Evolutionary conservation across 2,113 vertebrate genomes (phyloP).

Genomic region (Zosterops hypoxanthus): DNA sequence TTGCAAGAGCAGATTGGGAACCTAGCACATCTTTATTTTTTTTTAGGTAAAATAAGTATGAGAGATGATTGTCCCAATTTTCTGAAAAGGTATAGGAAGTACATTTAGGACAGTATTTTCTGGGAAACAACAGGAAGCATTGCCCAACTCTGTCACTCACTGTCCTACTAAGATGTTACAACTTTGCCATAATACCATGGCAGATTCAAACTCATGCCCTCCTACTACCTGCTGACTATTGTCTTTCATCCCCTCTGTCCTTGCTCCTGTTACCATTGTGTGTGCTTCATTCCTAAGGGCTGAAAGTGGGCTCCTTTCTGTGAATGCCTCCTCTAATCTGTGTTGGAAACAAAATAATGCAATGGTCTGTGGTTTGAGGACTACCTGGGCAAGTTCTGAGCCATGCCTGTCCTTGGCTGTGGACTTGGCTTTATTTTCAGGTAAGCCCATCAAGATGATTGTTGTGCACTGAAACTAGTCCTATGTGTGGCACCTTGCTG

Average conservation of each 20-base stretch:
- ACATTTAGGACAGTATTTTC: background rate
- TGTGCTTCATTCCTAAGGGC: background rate
- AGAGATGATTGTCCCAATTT: background rate
- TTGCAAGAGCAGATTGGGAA: background rate
- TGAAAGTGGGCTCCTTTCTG: background rate
- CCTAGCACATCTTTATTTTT: background rate
- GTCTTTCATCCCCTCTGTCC: background rate
- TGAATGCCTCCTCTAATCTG: background rate
- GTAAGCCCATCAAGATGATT: background rate
- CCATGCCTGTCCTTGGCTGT: fast-evolving
- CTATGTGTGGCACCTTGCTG: background rate
- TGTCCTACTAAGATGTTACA: background rate
- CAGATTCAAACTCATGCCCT: background rate
- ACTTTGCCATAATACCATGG: background rate
- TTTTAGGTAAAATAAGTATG: background rate
- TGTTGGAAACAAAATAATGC: background rate
- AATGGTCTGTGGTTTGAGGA: background rate
- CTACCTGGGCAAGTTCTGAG: background rate
- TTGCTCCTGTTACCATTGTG: background rate
- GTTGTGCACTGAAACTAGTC: background rate
- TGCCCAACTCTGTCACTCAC: background rate
- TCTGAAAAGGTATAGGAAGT: background rate
- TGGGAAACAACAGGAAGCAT: background rate
- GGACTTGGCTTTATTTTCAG: background rate
- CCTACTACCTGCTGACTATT: background rate